Conservation (phyloP, 2,888 invertebrate genomes). For the Cosmia trapezina region DNA sequence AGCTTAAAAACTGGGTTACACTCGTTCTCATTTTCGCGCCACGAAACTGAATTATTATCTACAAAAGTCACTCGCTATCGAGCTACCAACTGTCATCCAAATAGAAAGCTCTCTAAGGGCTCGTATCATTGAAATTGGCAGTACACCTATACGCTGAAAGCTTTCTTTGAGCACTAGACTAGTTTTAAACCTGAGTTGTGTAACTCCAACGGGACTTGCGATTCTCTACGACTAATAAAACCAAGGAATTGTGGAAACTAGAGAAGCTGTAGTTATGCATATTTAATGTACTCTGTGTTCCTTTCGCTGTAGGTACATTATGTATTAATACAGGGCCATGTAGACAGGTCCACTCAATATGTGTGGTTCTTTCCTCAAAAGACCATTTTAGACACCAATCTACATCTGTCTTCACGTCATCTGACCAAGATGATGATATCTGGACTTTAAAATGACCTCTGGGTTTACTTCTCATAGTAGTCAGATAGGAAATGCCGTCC, state of each 20-base stretch:
- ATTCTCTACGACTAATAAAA: neutral
- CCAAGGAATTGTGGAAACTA: neutral
- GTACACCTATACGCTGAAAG: conserved; percentile 30
- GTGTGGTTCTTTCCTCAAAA: too few species aligned
- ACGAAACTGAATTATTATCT: neutral
- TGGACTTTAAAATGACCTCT: too few species aligned
- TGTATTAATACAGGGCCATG: too few species aligned
- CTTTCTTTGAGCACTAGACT: conserved; percentile 29
- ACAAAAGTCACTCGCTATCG: neutral
- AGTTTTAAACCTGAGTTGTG: conserved; percentile 11
- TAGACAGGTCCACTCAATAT: too few species aligned
- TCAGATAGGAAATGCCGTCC: too few species aligned
- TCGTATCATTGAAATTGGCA: conserved; percentile 31
- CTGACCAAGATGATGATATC: too few species aligned
- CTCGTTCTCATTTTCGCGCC: too few species aligned
- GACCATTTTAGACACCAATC: too few species aligned
- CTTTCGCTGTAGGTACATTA: too few species aligned
- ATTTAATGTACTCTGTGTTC: too few species aligned
- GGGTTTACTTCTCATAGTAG: too few species aligned
- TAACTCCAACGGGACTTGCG: conserved; percentile 17
- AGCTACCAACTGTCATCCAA: neutral
- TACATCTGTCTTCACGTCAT: too few species aligned
- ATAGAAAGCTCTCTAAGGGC: conserved; percentile 22
- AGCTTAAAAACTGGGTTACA: neutral
- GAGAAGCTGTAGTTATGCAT: neutral